Base-by-base conservation (phyloP, 92 coral and sea anemone genomes). In the Zoanthus solanderi region DNA sequence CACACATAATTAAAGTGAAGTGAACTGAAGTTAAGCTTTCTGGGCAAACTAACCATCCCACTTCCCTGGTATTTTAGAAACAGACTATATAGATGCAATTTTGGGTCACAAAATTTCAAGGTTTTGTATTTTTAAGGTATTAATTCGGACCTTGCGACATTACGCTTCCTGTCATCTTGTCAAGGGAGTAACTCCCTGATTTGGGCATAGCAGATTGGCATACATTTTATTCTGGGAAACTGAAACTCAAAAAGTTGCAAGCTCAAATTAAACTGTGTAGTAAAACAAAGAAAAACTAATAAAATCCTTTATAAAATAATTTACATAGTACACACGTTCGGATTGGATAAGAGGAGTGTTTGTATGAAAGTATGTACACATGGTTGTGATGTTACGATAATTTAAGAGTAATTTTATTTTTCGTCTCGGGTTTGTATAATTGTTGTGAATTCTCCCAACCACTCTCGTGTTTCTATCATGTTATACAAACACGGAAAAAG, bases 81-180 rank as follows among this genome's bases (percentile, higher is more conserved):
- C 2, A 61, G 15, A 29, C 68, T 61, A n/a, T n/a, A n/a, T n/a
- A 61, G 68, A 61, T 16, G n/a, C 68, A 61, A 4, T 61, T 61
- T 16, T 61, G 68, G 68, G 68, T 61, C 68, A 61, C 7, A 63
- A 16, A n/a, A 63, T n/a, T 61, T 61, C 68, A 61, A 61, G 68
- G 68, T 61, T 61, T 16, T 29, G 2, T 16, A 61, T 15, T 61
- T 61, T 61, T 61, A 61, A 29, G 68, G 68, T 61, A 61, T 61
- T 61, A 61, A 61, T 61, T 61, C 31, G 15, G 68, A 61, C 68
- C n/a, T 61, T 61, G 3, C 68, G 15, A 61, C 9, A n/a, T 61
- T 61, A 61, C 16, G 29, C 68, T 61, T 61, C 42, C 42, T 37
- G 23, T 23, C 23, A 23, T 23, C 23, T 23, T 23, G 0, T 23